Percentiles rank a stretch among this genome's conserved stretches.
Conservation (phyloP, 2,888 invertebrate genomes). For the Nephrocerus scutellatus region DNA sequence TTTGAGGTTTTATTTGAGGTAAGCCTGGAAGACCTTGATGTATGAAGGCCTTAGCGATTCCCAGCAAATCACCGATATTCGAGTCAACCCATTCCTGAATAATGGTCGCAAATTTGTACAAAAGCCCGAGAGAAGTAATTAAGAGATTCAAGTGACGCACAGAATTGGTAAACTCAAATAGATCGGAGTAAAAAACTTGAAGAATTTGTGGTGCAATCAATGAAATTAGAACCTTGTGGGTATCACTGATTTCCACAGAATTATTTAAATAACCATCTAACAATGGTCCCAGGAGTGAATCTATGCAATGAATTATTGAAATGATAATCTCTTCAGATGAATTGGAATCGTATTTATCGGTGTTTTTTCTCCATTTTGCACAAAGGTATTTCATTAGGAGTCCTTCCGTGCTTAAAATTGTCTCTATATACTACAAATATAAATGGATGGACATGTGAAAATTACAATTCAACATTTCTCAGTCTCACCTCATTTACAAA, state of each 20-base stretch:
- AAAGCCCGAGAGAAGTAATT: conserved; percentile 21
- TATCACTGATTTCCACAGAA: conserved; percentile 10
- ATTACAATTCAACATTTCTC: too few species aligned
- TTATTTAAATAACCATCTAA: too few species aligned
- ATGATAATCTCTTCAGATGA: conserved; percentile 25
- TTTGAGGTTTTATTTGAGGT: conserved; percentile 46
- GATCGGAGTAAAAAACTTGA: conserved; percentile 17
- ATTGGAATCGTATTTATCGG: conserved; percentile 20
- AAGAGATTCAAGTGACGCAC: conserved; percentile 19
- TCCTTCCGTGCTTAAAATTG: too few species aligned
- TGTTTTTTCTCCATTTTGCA: conserved; percentile 1
- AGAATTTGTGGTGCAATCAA: conserved; percentile 20
- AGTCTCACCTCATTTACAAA: conserved; percentile 17
- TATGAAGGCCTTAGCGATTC: conserved; percentile 53
- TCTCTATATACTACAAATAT: too few species aligned
- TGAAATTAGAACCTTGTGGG: conserved; percentile 8
- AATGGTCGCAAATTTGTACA: conserved; percentile 31
- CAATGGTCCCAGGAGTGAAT: conserved; percentile 20
- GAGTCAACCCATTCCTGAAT: conserved; percentile 35
- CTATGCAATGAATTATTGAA: conserved; percentile 24
- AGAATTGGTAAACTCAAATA: conserved; percentile 18
- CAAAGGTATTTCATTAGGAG: conserved; percentile 19
- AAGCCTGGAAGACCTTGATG: conserved; percentile 48
- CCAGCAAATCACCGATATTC: conserved; percentile 52
- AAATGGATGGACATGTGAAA: too few species aligned